Evolutionary conservation across 1,140 invertebrate genomes (phyloP).

Genomic region (Aporrectodea caliginosa): DNA sequence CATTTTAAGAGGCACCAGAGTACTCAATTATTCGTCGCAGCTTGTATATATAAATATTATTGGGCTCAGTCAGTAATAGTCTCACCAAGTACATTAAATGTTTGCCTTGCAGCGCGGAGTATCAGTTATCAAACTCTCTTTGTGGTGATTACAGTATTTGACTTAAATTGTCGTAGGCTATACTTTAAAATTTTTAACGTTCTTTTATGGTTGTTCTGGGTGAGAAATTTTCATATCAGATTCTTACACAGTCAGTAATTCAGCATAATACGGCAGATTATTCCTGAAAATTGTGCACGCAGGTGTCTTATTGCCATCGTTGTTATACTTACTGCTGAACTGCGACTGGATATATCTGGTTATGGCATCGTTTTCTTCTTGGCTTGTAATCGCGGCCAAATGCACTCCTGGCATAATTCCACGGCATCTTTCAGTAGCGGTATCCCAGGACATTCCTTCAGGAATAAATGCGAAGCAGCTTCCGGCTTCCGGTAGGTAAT

Average conservation of each 20-base stretch:
- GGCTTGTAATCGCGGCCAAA: not conserved
- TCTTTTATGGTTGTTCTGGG: too few relatives aligned
- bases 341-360: not conserved
- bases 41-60: too few relatives aligned
- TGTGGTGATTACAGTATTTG: too few relatives aligned
- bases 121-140: too few relatives aligned
- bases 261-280: too few relatives aligned
- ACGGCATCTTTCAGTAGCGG: not conserved
- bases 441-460: not conserved
- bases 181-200: too few relatives aligned
- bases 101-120: too few relatives aligned
- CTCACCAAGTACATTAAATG: too few relatives aligned
- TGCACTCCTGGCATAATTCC: not conserved
- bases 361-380: not conserved
- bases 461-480: not conserved
- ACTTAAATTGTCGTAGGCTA: too few relatives aligned
- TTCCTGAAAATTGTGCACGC: not conserved
- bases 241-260: not conserved
- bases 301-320: not conserved
- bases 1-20: too few relatives aligned
- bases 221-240: not conserved
- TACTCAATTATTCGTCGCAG: too few relatives aligned
- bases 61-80: too few relatives aligned
- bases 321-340: not conserved
- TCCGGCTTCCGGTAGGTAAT: not conserved